Evolutionary conservation across 2,888 invertebrate genomes (phyloP).

Genomic region (Marronus borbonicus): DNA sequence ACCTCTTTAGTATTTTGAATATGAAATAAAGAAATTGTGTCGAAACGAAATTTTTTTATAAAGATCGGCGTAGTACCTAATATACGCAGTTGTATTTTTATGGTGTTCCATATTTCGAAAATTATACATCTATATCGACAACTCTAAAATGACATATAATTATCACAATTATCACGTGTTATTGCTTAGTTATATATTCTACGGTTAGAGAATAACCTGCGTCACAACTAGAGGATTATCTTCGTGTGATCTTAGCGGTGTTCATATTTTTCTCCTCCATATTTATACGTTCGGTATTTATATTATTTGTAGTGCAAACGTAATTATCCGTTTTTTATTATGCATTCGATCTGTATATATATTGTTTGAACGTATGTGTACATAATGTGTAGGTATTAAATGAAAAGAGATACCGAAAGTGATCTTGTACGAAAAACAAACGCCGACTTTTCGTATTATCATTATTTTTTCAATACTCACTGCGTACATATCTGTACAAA

Average conservation of each 20-base stretch:
- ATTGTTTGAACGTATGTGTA: constrained; percentile 17
- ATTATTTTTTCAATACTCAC: constrained; percentile 30
- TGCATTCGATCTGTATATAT: constrained; percentile 20
- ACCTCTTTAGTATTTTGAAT: no score
- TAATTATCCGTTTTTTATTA: constrained; percentile 22
- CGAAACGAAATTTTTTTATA: no score
- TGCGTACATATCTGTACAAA: neutral
- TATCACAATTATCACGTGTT: constrained; percentile 40
- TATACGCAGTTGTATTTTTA: no score
- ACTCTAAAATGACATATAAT: constrained; percentile 19
- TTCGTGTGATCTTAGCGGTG: constrained; percentile 33
- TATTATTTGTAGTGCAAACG: constrained; percentile 21
- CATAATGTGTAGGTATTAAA: constrained; percentile 41
- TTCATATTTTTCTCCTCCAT: neutral
- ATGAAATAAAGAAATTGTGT: no score
- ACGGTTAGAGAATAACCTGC: constrained; percentile 9
- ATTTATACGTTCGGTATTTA: neutral
- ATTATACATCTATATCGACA: neutral
- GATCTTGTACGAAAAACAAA: constrained; percentile 36
- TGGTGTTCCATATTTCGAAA: neutral
- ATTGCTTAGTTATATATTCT: constrained; percentile 23
- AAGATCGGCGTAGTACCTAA: no score
- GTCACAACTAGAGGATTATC: constrained; percentile 7
- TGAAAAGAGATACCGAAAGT: constrained; percentile 36
- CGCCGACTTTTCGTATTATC: constrained; percentile 28